Base-by-base conservation (phyloP, 2,113 vertebrate species). In the Tragelaphus buxtoni region DNA sequence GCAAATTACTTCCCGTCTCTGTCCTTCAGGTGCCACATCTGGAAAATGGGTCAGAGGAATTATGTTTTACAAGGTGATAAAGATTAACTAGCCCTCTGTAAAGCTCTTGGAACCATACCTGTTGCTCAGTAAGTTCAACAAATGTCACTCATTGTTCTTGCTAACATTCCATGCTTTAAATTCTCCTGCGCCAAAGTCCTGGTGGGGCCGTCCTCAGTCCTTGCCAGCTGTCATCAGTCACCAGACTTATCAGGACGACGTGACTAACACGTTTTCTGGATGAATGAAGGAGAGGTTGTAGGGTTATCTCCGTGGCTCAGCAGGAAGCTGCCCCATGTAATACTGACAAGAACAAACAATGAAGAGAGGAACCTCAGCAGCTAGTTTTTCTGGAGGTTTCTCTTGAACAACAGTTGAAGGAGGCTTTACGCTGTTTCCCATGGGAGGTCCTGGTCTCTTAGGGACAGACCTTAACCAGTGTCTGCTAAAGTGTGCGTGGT, bases 21-120 rank as follows among this genome's bases (percentile, higher is more conserved):
- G 39, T 53, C 3, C 32, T 63, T 84, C 82, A 16, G 22, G 22
- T 28, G 20, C 45, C 55, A 18, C 11, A 17, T 63, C 77, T 83
- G 5, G 76, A 35, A 92, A 39, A 42, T n/a, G 51, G 65, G 60
- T 4, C 2, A 10, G 16, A 24, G 3, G 4, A 56, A 49, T 90
- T 49, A 20, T 7, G 0, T 35, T 22, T 39, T 45, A 7, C 0
- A 0, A 4, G 74, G 49, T 87, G 17, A 1, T 51, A 65, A 45
- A 79, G 60, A 72, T 26, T 2, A 30, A 56, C 9, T 42, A 18
- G 32, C 85, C 30, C 12, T 60, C 63, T n/a, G 1, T 22, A 9
- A 39, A 22, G 7, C 24, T 79, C 35, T 51, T 61, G n/a, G 72
- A 45, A 45, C 45, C 42, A 4, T 20, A 6, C n/a, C 42, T 28